Percentiles rank a stretch among this genome's conserved stretches.
phyloP scores from a whole-genome alignment of 2,113 vertebrate genomes.

The Mesitornis unicolor region DNA sequence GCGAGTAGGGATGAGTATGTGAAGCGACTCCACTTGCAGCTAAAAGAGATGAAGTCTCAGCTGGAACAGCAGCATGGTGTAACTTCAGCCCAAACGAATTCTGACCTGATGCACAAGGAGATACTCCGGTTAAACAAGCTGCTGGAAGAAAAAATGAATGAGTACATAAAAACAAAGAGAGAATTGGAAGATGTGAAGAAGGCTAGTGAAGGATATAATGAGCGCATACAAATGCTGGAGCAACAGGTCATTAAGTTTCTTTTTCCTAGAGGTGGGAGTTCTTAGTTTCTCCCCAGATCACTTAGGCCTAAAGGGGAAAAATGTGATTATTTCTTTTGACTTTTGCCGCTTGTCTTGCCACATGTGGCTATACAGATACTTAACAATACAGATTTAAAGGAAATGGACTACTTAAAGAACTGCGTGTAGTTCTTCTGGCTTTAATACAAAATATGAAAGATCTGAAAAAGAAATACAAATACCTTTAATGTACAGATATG shows the following conservation, averaged over 20 bases:
- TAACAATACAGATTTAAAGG: not conserved
- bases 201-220: slow-evolving; percentile 57
- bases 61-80: slow-evolving; percentile 4
- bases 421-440: not conserved
- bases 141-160: slow-evolving; percentile 81
- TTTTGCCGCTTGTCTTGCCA: not conserved
- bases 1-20: slow-evolving; percentile 89
- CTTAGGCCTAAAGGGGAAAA: not conserved
- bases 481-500: not conserved
- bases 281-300: not conserved
- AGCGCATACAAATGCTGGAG: slow-evolving; percentile 86
- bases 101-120: slow-evolving; percentile 81
- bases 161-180: slow-evolving; percentile 61
- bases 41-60: slow-evolving; percentile 68
- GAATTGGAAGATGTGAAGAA: slow-evolving; percentile 69
- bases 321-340: not conserved
- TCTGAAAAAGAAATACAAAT: not conserved
- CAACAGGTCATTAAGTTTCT: slow-evolving; percentile 83
- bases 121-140: slow-evolving; percentile 84
- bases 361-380: not conserved
- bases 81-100: not conserved
- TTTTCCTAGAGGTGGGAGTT: not conserved
- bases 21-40: slow-evolving; percentile 78
- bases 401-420: not conserved
- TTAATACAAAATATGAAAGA: not conserved